Conservation (phyloP, 2,888 invertebrate species). For the Lysandra bellargus region DNA sequence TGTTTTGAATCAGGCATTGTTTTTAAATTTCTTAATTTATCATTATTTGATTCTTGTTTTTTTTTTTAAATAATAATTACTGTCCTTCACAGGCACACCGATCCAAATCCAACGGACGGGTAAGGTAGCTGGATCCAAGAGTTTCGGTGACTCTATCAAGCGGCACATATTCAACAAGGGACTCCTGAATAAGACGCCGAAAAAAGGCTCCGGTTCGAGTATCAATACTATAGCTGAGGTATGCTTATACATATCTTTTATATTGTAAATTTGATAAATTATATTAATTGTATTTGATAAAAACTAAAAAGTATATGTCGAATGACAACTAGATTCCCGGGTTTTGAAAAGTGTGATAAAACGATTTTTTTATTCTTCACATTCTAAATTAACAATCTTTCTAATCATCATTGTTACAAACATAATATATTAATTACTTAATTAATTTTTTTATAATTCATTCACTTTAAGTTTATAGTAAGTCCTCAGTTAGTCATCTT, state of each 20-base stretch:
- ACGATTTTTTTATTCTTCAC: not conserved
- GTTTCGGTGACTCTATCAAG: conserved; percentile 91
- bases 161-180: conserved; percentile 91
- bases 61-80: too few relatives aligned
- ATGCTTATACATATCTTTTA: conserved; percentile 25
- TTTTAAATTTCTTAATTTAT: too few relatives aligned
- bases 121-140: conserved; percentile 82
- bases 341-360: not conserved
- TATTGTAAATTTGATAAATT: too few relatives aligned
- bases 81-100: conserved; percentile 81
- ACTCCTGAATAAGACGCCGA: conserved; percentile 75
- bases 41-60: too few relatives aligned
- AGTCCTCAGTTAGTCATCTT: not conserved
- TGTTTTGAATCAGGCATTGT: too few relatives aligned
- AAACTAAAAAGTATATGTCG: too few relatives aligned
- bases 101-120: conserved; percentile 83
- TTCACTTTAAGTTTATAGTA: not conserved
- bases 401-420: not conserved
- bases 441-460: not conserved
- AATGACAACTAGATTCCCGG: too few relatives aligned
- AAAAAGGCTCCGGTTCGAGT: conserved; percentile 69
- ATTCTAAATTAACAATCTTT: not conserved
- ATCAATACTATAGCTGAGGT: conserved; percentile 71
- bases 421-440: not conserved
- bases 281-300: too few relatives aligned